Base-by-base conservation (phyloP, 2,113 vertebrate species). In the Chiloscyllium plagiosum region DNA sequence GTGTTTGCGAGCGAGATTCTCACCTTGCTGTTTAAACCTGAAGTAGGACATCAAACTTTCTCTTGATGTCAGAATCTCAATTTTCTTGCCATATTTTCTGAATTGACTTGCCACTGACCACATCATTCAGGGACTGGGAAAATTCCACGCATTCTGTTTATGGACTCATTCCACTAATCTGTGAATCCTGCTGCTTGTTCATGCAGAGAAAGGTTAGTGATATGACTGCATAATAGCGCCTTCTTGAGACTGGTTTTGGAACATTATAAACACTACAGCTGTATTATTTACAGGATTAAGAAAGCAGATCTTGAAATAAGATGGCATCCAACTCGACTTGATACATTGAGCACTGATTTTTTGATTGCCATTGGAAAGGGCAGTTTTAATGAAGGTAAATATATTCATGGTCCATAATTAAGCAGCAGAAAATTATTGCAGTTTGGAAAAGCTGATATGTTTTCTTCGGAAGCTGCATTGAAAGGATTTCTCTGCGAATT, bases 371-470 rank as follows among this genome's bases (percentile, higher is more conserved):
- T 83, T 83, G 37, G 80, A 20, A 47, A 83, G 80, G 47, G 80
- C 80, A 83, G 42, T 20, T 83, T 47, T 83, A 83, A 37, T 83
- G 80, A 83, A 47, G 47, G 12, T 33, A 3, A 61, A 92, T 65
- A 56, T n/a, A 92, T 13, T 92, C 65, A 92, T 65, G 33, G 33
- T 61, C 52, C 26, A 65, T 33, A 92, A 92, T 92, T 65, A 92
- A 61, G n/a, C 29, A 92, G 29, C 87, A 65, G 87, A 19, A 61
- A 92, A 92, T 92, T 65, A 92, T 29, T 92, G 29, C 87, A 92
- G 65, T 92, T 65, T 92, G 87, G 65, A 92, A 13, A 65, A 92
- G n/a, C 15, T 92, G 52, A 33, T n/a, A 1, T 15, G n/a, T 56
- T 65, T 65, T 65, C 29, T 56, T 50, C 24, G 20, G 85, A 52